Percentiles rank a stretch among this genome's conserved stretches.
phyloP scores from a whole-genome alignment of 2,113 vertebrate species.

The Microtus ochrogaster region DNA sequence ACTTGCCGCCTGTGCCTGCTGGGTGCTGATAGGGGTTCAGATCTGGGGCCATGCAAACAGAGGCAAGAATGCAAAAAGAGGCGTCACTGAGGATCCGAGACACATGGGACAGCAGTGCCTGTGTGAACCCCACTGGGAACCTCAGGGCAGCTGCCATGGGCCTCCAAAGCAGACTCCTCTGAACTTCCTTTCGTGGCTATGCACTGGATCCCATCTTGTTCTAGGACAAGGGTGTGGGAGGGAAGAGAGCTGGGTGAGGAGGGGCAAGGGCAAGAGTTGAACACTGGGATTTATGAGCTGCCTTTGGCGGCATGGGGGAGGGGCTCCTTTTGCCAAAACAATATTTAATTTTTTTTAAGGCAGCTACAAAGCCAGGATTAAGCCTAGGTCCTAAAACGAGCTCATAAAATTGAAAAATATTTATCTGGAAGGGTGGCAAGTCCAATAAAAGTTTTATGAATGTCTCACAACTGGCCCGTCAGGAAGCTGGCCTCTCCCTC shows the following conservation, averaged over 20 bases:
- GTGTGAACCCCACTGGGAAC: not conserved
- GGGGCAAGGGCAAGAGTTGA: slow-evolving; percentile 78
- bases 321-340: slow-evolving; percentile 78
- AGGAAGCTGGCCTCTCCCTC: slow-evolving; percentile 82
- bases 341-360: slow-evolving; percentile 81
- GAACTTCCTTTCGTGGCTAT: slow-evolving; percentile 13
- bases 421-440: slow-evolving; percentile 89
- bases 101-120: not conserved
- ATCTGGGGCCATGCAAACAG: not conserved
- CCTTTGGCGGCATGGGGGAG: slow-evolving; percentile 16
- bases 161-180: not conserved
- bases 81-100: not conserved
- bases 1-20: not conserved
- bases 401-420: slow-evolving; percentile 87
- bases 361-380: slow-evolving; percentile 86
- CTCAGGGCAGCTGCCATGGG: not conserved
- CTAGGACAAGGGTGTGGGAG: not conserved
- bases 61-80: fast-evolving
- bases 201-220: slow-evolving; percentile 31
- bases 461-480: slow-evolving; percentile 85
- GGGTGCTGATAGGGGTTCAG: too few species aligned
- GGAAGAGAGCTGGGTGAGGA: not conserved
- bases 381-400: slow-evolving; percentile 84
- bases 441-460: slow-evolving; percentile 88
- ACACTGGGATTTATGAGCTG: slow-evolving; percentile 77